Evolutionary conservation across 2,888 invertebrate species (phyloP), one percentile per base, ranked within the genome.

Genomic region (Hypsopygia costalis): DNA sequence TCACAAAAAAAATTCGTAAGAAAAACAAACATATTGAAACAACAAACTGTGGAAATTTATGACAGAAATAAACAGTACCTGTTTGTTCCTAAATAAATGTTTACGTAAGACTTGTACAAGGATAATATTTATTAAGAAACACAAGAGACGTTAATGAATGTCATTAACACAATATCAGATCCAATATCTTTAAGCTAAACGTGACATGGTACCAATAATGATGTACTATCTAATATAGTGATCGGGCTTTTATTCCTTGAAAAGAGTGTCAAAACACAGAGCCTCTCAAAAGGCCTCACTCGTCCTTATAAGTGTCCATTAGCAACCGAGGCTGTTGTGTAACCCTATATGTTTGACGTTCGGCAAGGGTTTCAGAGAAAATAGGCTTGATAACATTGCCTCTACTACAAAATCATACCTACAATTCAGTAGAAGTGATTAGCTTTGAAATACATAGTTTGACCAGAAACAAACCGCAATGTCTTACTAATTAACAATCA

Each of bases 271-370:
- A 76, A 68, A 66, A 70, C 62, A 70, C 52, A 53, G 52, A 47
- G 55, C 52, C 61, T 33, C 29, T 30, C 29, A 29, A 69, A 76
- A 74, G 69, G 68, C 58, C 67, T 63, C 67, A 61, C 72, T 69
- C 60, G 62, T 58, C 59, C 62, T 66, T 63, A 70, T 70, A 73
- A 81, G 82, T 76, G 83, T 82, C 83, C 85, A 85, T 83, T 85
- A 85, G 71, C 62, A 64, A 61, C 58, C 55, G 69, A 68, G 67
- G 78, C 77, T 76, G 71, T 65, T 69, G 51, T 66, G 82, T 79
- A 83, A 83, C 81, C 70, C 71, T 79, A 83, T 82, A 81, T 71
- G 76, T 83, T 80, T 82, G 80, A 73, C 71, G 69, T 75, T 78
- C 67, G 65, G 62, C 55, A 62, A 71, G 67, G 65, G 63, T 62